Evolutionary conservation across 2,113 vertebrate species (phyloP).

Genomic region (Dunckerocampus dactyliophorus): DNA sequence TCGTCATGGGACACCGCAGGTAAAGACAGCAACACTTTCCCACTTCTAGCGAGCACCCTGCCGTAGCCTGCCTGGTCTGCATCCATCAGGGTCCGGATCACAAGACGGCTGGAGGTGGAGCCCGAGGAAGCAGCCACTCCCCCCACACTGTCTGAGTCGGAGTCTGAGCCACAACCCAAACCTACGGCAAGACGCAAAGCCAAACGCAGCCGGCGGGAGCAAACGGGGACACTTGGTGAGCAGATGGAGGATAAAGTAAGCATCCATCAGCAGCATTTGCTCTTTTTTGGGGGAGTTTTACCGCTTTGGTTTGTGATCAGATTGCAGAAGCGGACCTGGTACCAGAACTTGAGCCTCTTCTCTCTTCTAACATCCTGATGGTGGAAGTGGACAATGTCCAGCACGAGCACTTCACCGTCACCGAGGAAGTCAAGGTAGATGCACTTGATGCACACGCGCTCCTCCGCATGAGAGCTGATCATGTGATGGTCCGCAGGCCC

Average conservation of each 20-base stretch:
- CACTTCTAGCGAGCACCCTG: neutral
- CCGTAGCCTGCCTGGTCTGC: neutral
- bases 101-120: constrained; percentile 81
- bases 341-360: constrained; percentile 57
- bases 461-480: too few species aligned
- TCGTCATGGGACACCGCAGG: constrained; percentile 89
- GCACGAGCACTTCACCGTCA: constrained; percentile 94
- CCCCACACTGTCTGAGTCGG: constrained; percentile 26
- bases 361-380: constrained; percentile 83
- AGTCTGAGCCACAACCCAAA: constrained; percentile 69
- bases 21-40: constrained; percentile 1
- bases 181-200: constrained; percentile 64
- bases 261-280: neutral
- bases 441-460: too few species aligned
- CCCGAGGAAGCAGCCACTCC: constrained; percentile 66
- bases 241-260: constrained; percentile 57
- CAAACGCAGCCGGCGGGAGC: constrained; percentile 74
- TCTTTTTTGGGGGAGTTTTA: too few species aligned
- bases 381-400: constrained; percentile 92
- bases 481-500: constrained; percentile 71
- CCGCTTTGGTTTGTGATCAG: constrained; percentile 18
- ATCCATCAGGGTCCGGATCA: constrained; percentile 82
- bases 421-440: constrained; percentile 90
- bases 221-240: constrained; percentile 49
- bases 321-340: constrained; percentile 62